A percentile compares a stretch with the other conserved stretches of the same genome.
These are phyloP conservation scores for Gambusia yucatana DNA, from an alignment of 2,797 vertebrate genomes.

Conservation along the genomic window DNA sequence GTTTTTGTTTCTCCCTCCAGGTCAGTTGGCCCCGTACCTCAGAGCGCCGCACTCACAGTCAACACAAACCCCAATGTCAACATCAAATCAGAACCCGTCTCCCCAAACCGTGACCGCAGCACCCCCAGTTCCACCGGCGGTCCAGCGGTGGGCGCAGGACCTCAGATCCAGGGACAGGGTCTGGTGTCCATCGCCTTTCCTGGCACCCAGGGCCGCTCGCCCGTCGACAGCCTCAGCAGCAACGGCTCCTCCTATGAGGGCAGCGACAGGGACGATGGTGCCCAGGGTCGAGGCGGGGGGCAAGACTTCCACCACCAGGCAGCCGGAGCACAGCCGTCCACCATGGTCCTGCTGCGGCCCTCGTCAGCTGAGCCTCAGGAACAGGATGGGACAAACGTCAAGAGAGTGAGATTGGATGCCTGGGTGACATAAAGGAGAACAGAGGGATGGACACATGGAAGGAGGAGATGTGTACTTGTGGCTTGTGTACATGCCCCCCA, in stretches of 20 bases:
- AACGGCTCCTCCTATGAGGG: slow-evolving; percentile 93
- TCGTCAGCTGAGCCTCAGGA: slow-evolving; percentile 82
- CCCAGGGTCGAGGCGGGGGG: slow-evolving; percentile 84
- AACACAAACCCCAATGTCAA: slow-evolving; percentile 93
- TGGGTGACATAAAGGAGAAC: slow-evolving; percentile 90
- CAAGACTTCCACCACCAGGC: slow-evolving; percentile 83
- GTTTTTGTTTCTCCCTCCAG: slow-evolving; percentile 63
- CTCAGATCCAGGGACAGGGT: slow-evolving; percentile 58
- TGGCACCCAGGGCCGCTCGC: slow-evolving; percentile 85
- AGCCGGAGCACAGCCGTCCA: slow-evolving; percentile 67
- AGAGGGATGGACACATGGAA: slow-evolving; percentile 51
- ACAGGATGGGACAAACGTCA: slow-evolving; percentile 89
- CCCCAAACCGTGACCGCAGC: slow-evolving; percentile 92
- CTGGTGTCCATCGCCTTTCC: slow-evolving; percentile 77
- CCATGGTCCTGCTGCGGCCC: slow-evolving; percentile 87
- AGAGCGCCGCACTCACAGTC: slow-evolving; percentile 88
- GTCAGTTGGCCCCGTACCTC: slow-evolving; percentile 89
- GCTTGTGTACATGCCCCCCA: slow-evolving; percentile 69
- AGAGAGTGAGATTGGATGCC: slow-evolving; percentile 93
- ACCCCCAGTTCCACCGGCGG: slow-evolving; percentile 83
- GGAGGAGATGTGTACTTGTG: slow-evolving; percentile 62
- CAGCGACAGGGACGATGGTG: slow-evolving; percentile 89
- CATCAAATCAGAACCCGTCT: slow-evolving; percentile 96
- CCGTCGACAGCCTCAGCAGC: slow-evolving; percentile 94
- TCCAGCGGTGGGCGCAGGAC: background rate